phyloP scores from a whole-genome alignment of 2,113 vertebrate species.

The Tauraco erythrolophus region DNA sequence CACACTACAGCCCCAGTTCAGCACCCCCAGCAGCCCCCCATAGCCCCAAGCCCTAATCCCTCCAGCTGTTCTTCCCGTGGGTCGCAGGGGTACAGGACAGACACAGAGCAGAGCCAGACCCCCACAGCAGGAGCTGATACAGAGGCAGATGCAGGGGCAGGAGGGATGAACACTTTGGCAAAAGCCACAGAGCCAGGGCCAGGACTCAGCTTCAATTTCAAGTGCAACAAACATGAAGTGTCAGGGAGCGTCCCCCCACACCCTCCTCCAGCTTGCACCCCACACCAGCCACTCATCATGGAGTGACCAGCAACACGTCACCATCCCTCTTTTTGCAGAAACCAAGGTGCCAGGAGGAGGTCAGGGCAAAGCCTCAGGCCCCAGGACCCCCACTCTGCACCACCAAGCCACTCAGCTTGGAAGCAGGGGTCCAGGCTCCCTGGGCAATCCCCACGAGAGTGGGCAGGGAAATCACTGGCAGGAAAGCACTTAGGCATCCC shows the following conservation, averaged over 20 bases:
- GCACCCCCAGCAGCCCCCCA: background rate
- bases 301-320: rapidly evolving
- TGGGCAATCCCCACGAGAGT: background rate
- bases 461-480: background rate
- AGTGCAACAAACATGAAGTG: background rate
- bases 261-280: background rate
- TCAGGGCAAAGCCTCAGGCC: background rate
- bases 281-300: rapidly evolving
- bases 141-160: no score
- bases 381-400: no score
- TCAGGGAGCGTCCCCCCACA: rapidly evolving
- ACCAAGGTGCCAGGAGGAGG: background rate
- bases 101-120: no score
- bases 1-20: background rate
- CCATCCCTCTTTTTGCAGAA: background rate
- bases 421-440: background rate
- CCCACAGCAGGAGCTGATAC: rapidly evolving
- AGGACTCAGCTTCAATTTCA: rapidly evolving
- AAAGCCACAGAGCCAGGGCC: rapidly evolving
- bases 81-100: no score
- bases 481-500: background rate
- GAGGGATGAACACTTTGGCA: background rate
- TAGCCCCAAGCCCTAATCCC: rapidly evolving
- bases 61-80: rapidly evolving
- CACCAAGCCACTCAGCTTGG: background rate